phyloP scores from a whole-genome alignment of 2,797 vertebrate genomes.

The Lagorchestes hirsutus region DNA sequence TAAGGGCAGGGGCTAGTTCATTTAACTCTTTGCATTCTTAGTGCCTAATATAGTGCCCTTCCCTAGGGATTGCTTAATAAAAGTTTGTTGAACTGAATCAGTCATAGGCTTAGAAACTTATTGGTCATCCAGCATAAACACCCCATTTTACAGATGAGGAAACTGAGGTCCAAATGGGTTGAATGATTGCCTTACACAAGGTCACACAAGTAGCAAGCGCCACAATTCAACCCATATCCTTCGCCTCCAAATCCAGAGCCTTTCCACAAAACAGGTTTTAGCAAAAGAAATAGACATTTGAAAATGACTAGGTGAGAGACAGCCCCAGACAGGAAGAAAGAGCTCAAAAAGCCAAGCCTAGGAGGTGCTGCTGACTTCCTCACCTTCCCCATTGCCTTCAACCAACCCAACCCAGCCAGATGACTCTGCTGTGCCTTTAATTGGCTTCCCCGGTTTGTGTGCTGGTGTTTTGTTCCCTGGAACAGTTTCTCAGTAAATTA shows the following conservation, averaged over 20 bases:
- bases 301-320: neutral
- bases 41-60: neutral
- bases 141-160: neutral
- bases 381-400: neutral
- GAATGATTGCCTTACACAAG: neutral
- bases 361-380: neutral
- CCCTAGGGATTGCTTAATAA: neutral
- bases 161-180: neutral
- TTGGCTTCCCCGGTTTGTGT: slow-evolving; percentile 19
- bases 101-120: neutral
- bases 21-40: neutral
- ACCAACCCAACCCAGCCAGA: neutral
- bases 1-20: neutral
- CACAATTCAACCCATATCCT: neutral
- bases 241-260: neutral
- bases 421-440: neutral
- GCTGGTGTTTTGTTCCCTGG: slow-evolving; percentile 45
- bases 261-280: neutral
- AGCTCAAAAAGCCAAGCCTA: neutral
- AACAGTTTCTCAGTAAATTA: slow-evolving; percentile 73
- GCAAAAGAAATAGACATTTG: neutral
- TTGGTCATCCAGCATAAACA: neutral
- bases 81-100: neutral
- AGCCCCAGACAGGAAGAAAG: neutral
- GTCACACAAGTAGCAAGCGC: neutral